Percentiles rank a stretch among this genome's conserved stretches.
Conservation (phyloP, 2,113 vertebrate genomes). For the Laticauda colubrina region DNA sequence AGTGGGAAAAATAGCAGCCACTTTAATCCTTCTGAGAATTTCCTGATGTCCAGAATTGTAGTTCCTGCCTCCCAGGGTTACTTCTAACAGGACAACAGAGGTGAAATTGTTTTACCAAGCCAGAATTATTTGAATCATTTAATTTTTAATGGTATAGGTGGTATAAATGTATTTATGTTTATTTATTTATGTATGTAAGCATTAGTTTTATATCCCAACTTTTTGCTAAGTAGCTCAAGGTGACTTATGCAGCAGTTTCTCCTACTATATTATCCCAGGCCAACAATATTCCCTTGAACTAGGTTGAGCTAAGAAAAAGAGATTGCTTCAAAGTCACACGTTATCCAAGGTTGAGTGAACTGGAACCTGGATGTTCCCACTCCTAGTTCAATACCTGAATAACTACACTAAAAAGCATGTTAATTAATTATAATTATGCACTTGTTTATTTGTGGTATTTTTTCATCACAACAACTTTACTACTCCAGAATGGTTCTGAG, state of each 20-base stretch:
- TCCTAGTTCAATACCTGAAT: not conserved
- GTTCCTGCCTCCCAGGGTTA: not conserved
- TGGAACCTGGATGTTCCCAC: not conserved
- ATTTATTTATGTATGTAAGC: not conserved
- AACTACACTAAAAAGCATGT: not conserved
- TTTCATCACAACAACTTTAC: not conserved
- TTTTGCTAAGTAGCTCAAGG: not conserved
- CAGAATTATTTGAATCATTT: not conserved
- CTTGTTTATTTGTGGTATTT: not conserved
- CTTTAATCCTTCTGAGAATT: not conserved
- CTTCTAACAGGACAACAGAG: not conserved
- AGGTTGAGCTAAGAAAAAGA: not conserved
- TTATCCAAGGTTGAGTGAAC: not conserved
- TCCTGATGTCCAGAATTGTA: not conserved
- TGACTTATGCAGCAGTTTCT: not conserved
- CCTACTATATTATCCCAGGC: not conserved
- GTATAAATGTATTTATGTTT: not conserved
- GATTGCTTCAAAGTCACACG: conserved; percentile 12
- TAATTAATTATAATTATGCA: not conserved
- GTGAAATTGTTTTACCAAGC: not conserved
- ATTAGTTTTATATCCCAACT: not conserved
- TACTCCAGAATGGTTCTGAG: not conserved
- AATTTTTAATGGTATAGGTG: not conserved
- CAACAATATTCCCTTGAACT: not conserved
- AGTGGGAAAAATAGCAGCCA: not conserved